Percentiles rank a stretch among this genome's conserved stretches.
Evolutionary conservation across 1,140 invertebrate genomes (phyloP).

Genomic region (Glossosoma conforme): DNA sequence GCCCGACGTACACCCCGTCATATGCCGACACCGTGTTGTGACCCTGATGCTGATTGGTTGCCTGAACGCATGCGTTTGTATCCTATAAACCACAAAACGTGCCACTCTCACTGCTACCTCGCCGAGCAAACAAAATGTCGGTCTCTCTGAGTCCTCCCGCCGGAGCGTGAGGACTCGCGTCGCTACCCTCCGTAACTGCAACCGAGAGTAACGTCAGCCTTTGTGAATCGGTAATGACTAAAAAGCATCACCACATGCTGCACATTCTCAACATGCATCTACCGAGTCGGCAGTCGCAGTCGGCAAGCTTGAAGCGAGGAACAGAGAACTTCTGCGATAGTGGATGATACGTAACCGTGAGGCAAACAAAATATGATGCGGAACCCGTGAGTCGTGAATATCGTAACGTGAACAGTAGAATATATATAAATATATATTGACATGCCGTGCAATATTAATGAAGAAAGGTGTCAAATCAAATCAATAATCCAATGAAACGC

Average conservation of each 20-base stretch:
- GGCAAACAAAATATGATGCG: slow-evolving; percentile 4
- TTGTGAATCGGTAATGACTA: slow-evolving; percentile 29
- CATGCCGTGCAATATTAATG: slow-evolving; percentile 12
- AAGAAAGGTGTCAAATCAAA: no score
- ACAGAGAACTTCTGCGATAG: slow-evolving; percentile 4
- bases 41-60: slow-evolving; percentile 28
- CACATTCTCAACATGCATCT: slow-evolving; percentile 20
- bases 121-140: slow-evolving; percentile 13
- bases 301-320: neutral
- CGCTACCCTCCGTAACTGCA: slow-evolving; percentile 4
- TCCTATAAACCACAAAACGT: slow-evolving; percentile 30
- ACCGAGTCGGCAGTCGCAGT: neutral
- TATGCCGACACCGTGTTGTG: slow-evolving; percentile 23
- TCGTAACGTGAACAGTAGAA: no score
- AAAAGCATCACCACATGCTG: slow-evolving; percentile 16
- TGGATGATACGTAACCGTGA: neutral
- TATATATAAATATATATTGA: no score
- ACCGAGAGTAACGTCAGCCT: slow-evolving; percentile 21
- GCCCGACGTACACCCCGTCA: slow-evolving; percentile 29
- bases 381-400: no score
- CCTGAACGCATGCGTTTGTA: slow-evolving; percentile 31
- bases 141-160: slow-evolving; percentile 15
- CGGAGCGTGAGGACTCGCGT: neutral
- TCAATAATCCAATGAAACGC: no score
- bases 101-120: slow-evolving; percentile 25